A percentile compares a stretch with the other conserved stretches of the same genome.
These are phyloP conservation scores for Vultur gryphus DNA, from an alignment of 2,797 vertebrate genomes.

Conservation along the genomic window DNA sequence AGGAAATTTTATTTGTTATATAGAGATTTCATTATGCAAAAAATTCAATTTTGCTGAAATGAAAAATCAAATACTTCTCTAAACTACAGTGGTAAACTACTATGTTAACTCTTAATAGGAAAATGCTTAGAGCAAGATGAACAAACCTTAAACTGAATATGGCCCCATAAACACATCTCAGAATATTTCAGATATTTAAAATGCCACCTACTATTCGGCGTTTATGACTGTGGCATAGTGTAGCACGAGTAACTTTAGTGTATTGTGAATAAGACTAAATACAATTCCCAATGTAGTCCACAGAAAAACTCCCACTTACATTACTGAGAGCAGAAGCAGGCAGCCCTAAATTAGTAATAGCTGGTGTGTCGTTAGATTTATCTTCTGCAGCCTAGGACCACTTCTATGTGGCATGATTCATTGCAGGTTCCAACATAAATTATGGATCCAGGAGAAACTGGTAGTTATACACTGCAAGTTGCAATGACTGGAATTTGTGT, in stretches of 20 bases:
- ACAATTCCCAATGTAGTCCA: not conserved
- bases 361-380: slow-evolving; percentile 56
- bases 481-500: not conserved
- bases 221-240: not conserved
- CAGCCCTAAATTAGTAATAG: slow-evolving; percentile 50
- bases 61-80: not conserved
- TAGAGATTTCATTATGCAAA: not conserved
- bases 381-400: slow-evolving; percentile 35
- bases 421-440: slow-evolving; percentile 35
- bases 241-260: not conserved
- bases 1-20: not conserved
- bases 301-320: not conserved
- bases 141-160: not conserved
- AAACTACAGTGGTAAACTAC: not conserved
- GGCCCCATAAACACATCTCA: not conserved
- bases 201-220: not conserved
- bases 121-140: not conserved
- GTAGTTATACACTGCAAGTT: not conserved
- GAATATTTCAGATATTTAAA: not conserved
- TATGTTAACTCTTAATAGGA: not conserved
- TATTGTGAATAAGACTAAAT: not conserved
- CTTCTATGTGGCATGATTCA: slow-evolving; percentile 29
- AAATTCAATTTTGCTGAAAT: not conserved
- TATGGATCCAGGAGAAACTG: slow-evolving; percentile 35
- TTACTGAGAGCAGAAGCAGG: slow-evolving; percentile 1